Conservation (phyloP, 2,797 vertebrate genomes). For the Macroramphosus scolopax region DNA sequence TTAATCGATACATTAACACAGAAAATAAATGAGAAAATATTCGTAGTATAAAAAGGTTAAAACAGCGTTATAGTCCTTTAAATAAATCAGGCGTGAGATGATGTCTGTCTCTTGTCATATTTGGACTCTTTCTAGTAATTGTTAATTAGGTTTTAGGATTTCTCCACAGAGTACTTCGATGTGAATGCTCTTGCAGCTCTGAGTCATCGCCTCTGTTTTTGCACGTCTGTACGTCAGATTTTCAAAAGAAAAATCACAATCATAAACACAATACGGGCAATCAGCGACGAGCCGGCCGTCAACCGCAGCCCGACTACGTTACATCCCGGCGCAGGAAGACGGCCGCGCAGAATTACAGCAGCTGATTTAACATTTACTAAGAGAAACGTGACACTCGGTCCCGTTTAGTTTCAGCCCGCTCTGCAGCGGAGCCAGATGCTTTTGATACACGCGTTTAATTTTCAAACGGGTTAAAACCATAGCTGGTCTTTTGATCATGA, state of each 20-base stretch:
- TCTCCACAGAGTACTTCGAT: neutral
- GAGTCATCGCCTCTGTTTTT: slow-evolving; percentile 2
- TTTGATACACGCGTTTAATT: slow-evolving; percentile 68
- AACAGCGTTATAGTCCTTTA: no score
- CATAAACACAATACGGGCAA: slow-evolving; percentile 50
- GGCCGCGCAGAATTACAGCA: slow-evolving; percentile 51
- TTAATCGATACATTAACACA: no score
- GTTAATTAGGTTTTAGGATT: no score
- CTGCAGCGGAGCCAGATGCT: slow-evolving; percentile 62
- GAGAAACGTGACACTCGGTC: slow-evolving; percentile 64
- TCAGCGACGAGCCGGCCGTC: slow-evolving; percentile 51
- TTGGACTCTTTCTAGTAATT: no score
- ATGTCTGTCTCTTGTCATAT: no score
- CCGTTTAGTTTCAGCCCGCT: slow-evolving; percentile 46
- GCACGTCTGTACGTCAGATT: slow-evolving; percentile 8
- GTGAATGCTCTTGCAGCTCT: neutral
- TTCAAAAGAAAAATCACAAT: slow-evolving; percentile 17
- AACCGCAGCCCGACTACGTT: slow-evolving; percentile 60
- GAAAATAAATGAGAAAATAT: no score
- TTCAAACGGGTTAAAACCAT: slow-evolving; percentile 55
- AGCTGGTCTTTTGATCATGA: slow-evolving; percentile 62
- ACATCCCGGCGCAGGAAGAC: slow-evolving; percentile 37
- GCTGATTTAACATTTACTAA: slow-evolving; percentile 61
- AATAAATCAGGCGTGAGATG: no score
- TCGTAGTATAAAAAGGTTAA: no score